These are phyloP conservation scores for Rhagoletis pomonella DNA, from an alignment of 1,140 invertebrate species.

Conservation along the genomic window DNA sequence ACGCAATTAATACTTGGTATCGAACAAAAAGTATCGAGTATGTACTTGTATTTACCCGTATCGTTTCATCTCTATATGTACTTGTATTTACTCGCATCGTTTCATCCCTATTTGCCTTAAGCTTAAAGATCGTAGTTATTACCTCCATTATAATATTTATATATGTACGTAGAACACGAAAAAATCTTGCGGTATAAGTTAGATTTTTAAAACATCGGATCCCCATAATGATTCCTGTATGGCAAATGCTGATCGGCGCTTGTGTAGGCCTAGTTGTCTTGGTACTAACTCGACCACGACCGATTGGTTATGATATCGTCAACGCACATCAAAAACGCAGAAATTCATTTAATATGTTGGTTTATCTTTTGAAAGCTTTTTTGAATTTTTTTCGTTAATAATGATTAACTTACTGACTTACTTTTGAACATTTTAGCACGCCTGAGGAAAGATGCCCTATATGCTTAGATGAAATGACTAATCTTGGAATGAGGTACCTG, in stretches of 20 bases:
- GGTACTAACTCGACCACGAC: not conserved
- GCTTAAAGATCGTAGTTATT: too few relatives aligned
- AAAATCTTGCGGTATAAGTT: not conserved
- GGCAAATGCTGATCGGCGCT: constrained; percentile 32
- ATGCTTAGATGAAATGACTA: constrained; percentile 14
- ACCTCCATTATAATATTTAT: too few relatives aligned
- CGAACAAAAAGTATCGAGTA: too few relatives aligned
- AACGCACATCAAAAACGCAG: not conserved
- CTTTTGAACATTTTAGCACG: not conserved
- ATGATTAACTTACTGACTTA: too few relatives aligned
- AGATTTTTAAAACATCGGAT: not conserved
- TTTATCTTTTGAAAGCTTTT: not conserved
- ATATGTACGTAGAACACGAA: not conserved
- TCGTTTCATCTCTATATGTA: too few relatives aligned
- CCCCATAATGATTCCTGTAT: constrained; percentile 13
- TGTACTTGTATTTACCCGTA: too few relatives aligned
- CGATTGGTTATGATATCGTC: not conserved
- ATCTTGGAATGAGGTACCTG: constrained; percentile 34
- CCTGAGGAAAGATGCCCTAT: constrained; percentile 23
- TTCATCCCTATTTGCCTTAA: too few relatives aligned
- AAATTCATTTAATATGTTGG: not conserved
- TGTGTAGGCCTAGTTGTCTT: constrained; percentile 4
- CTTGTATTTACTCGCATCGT: too few relatives aligned
- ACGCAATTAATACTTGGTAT: too few relatives aligned
- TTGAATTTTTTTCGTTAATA: too few relatives aligned